Conservation (phyloP, 1,140 invertebrate species). For the Brachionus rubens region DNA sequence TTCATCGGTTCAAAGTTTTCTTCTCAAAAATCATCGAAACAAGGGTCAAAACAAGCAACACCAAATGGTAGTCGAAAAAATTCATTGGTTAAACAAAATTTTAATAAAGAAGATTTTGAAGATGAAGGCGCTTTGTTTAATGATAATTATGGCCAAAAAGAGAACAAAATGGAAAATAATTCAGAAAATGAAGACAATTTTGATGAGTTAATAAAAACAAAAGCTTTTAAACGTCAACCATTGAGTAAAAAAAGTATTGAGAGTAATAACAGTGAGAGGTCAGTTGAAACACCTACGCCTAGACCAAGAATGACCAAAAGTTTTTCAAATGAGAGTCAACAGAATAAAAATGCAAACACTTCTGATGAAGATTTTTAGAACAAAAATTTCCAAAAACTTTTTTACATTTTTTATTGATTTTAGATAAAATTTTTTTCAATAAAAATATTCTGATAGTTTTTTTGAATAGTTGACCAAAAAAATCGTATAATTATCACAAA, state of each 20-base stretch:
- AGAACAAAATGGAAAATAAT: background rate
- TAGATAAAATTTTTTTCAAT: too few relatives aligned
- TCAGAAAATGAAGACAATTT: slow-evolving; percentile 16
- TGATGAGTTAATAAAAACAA: background rate
- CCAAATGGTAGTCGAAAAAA: background rate
- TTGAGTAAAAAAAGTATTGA: background rate
- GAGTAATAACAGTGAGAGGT: background rate
- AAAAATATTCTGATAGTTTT: too few relatives aligned
- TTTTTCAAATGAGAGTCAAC: background rate
- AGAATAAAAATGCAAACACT: background rate
- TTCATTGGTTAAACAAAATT: background rate
- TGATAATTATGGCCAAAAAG: background rate
- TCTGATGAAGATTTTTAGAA: slow-evolving; percentile 13
- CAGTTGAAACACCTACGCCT: background rate
- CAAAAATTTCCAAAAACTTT: too few relatives aligned
- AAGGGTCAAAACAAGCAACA: background rate
- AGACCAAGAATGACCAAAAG: background rate
- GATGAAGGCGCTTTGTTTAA: slow-evolving; percentile 23
- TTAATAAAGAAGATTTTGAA: background rate
- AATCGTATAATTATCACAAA: too few relatives aligned
- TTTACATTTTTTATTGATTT: too few relatives aligned
- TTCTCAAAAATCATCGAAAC: background rate
- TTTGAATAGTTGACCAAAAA: too few relatives aligned
- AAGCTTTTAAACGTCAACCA: background rate
- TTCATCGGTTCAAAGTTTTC: too few relatives aligned